phyloP scores from a whole-genome alignment of 1,140 invertebrate species.

The Orchestia grillus region DNA sequence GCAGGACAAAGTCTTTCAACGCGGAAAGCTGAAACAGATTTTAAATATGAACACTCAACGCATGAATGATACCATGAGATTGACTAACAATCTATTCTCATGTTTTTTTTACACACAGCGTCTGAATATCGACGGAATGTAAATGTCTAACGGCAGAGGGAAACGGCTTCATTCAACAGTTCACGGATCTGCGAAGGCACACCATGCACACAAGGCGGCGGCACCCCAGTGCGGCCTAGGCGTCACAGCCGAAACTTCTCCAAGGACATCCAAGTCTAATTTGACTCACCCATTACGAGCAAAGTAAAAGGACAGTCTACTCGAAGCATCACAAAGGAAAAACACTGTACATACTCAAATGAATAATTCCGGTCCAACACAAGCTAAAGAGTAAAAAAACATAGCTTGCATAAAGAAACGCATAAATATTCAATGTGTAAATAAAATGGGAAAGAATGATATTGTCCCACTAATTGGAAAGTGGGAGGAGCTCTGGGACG shows the following conservation, averaged over 20 bases:
- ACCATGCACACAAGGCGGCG: no score
- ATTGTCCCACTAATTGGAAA: background rate
- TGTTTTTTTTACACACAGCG: background rate
- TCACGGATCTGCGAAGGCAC: no score
- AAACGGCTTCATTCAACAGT: no score
- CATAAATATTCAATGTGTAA: background rate
- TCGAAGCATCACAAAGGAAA: background rate
- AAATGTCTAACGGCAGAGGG: no score
- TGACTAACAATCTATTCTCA: background rate
- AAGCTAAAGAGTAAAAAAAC: no score
- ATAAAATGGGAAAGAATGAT: background rate
- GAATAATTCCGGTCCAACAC: no score
- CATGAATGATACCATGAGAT: background rate
- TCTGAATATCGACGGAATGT: background rate
- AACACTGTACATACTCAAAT: no score
- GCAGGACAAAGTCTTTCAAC: background rate
- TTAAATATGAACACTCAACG: background rate
- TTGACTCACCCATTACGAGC: background rate
- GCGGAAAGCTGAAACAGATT: background rate
- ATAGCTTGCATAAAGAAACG: no score
- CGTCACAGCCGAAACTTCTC: no score
- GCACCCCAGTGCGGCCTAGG: no score
- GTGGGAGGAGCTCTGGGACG: background rate
- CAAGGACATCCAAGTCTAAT: background rate
- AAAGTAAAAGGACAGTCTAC: background rate